Evolutionary conservation across 2,888 invertebrate species (phyloP).

Genomic region (Diaprepes abbreviatus): DNA sequence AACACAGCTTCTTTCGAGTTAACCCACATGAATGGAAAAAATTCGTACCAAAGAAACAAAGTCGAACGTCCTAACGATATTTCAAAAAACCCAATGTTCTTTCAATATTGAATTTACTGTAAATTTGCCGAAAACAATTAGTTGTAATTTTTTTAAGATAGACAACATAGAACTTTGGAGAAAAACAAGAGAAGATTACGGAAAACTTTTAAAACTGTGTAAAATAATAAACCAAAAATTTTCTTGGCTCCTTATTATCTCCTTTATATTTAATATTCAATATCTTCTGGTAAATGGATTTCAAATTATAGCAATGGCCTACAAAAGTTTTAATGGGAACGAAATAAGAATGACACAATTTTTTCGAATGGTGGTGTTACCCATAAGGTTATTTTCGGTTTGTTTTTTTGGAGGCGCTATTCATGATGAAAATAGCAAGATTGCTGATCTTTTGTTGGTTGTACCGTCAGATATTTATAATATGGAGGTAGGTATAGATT

Average conservation of each 20-base stretch:
- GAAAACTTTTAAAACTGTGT: background rate
- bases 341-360: background rate
- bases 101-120: too few species aligned
- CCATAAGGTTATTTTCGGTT: background rate
- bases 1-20: too few species aligned
- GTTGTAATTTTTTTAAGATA: too few species aligned
- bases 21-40: too few species aligned
- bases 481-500: constrained; percentile 76
- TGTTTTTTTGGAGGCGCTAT: constrained; percentile 60
- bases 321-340: too few species aligned
- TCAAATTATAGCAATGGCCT: background rate
- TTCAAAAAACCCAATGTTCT: too few species aligned
- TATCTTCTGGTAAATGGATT: constrained; percentile 2
- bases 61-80: too few species aligned
- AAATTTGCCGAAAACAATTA: too few species aligned
- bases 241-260: background rate
- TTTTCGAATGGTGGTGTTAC: background rate
- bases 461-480: constrained; percentile 76
- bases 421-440: constrained; percentile 59
- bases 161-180: constrained; percentile 17
- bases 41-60: too few species aligned
- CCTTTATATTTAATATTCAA: background rate
- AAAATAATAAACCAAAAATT: background rate
- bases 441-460: constrained; percentile 70
- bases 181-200: constrained; percentile 3